These are phyloP conservation scores for Pseudorectes ferrugineus DNA, from an alignment of 2,113 vertebrate species.

Conservation along the genomic window DNA sequence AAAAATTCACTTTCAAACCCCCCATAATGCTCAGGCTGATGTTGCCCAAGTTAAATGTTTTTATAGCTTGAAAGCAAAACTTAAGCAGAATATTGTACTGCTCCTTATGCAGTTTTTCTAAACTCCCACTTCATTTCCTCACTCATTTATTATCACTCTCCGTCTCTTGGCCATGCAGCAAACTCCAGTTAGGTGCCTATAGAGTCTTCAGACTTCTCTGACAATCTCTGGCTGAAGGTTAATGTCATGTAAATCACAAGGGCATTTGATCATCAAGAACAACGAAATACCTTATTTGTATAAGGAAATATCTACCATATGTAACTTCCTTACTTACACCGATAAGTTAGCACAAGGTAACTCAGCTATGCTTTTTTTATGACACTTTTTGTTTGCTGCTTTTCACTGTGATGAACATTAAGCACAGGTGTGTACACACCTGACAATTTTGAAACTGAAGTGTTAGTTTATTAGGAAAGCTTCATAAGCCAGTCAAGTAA, in stretches of 20 bases:
- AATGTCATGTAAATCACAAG: background rate
- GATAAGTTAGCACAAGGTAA: background rate
- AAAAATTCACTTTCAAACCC: background rate
- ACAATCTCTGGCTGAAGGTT: background rate
- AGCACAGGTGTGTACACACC: background rate
- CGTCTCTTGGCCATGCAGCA: background rate
- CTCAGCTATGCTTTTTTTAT: background rate
- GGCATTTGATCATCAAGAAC: background rate
- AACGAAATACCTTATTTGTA: background rate
- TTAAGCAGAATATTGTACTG: background rate
- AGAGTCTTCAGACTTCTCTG: background rate
- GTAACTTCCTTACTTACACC: background rate
- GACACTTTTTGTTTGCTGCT: background rate
- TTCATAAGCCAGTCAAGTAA: background rate
- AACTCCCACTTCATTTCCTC: background rate
- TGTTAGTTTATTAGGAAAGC: background rate
- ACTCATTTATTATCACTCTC: background rate
- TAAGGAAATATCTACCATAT: background rate
- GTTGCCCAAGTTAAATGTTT: background rate
- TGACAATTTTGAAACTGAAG: background rate
- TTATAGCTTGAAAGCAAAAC: background rate
- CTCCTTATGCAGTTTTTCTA: background rate
- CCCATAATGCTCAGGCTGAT: fast-evolving
- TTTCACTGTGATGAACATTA: background rate
- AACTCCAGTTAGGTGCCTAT: background rate